These are phyloP conservation scores for Stichopus chloronotus DNA, from an alignment of 35 echinoderm and acorn worm genomes.

Conservation along the genomic window DNA sequence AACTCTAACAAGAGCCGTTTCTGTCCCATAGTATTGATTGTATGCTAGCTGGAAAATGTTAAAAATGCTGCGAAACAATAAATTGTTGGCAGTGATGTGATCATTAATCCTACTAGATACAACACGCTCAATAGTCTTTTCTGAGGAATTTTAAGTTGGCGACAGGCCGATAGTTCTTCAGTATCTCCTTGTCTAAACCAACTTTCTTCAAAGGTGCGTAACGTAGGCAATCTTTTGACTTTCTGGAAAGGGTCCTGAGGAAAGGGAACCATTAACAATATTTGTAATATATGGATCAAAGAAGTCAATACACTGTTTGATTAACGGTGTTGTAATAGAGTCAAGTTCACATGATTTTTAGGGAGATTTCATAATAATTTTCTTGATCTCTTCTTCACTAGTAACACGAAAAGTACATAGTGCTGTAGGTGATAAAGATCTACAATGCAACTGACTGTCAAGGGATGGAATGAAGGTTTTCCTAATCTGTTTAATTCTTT, in stretches of 20 bases:
- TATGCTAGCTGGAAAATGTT: conserved; percentile 58
- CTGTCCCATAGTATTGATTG: conserved; percentile 38
- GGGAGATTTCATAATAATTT: conserved; percentile 56
- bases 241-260: background rate
- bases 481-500: background rate
- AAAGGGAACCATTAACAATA: conserved; percentile 27
- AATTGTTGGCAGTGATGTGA: conserved; percentile 45
- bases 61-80: too few species aligned
- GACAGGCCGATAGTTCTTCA: conserved; percentile 55
- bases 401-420: background rate
- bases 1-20: conserved; percentile 65
- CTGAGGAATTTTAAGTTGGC: conserved; percentile 40
- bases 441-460: conserved; percentile 24
- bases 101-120: conserved; percentile 40
- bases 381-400: conserved; percentile 1
- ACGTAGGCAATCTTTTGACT: conserved; percentile 43
- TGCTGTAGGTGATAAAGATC: background rate
- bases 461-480: background rate
- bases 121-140: conserved; percentile 26
- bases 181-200: conserved; percentile 28
- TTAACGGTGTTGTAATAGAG: conserved; percentile 27
- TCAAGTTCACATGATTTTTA: conserved; percentile 59
- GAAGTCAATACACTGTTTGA: background rate
- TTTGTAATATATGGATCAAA: conserved; percentile 30
- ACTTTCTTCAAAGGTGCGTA: conserved; percentile 42